Evolutionary conservation across 2,113 vertebrate genomes (phyloP), one percentile per base, ranked within the genome.

Genomic region (Todiramphus saurophagus): DNA sequence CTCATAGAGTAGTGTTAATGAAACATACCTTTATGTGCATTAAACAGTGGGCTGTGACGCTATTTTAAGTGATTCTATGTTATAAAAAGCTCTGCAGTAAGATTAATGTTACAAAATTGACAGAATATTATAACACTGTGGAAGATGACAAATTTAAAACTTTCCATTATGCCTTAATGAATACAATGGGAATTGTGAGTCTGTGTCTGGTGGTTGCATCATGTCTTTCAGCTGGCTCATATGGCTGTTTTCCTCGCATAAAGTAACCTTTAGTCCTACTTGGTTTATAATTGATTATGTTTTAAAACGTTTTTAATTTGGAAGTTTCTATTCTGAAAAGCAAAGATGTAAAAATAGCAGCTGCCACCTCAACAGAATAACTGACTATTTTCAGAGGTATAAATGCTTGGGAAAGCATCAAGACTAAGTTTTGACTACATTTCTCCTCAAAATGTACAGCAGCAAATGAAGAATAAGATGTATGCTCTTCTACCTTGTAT

Each of bases 91-190:
- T 95, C 86, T 93, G 75, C 93, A 95, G 90, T 51, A 95, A 94
- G 91, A 97, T 96, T 97, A 97, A 97, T 95, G 90, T 89, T 95
- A 69, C 59, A 82, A 96, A 97, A 97, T 97, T 97, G 97, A 93
- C 96, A 97, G 93, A 95, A 91, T 97, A 94, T 96, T 97, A 96
- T 90, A 97, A 97, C 87, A 87, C 72, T 70, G 64, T 92, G 53
- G 85, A 95, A 95, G 91, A 97, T 93, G 91, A 97, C 97, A 96
- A 95, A 91, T 72, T 76, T 93, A 66, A 86, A 97, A 86, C 63
- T 96, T 94, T 77, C 93, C 92, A 93, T 92, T 94, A 72, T 77
- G 51, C 72, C 39, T 80, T 92, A 87, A 93, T 94, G 85, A 85
- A 95, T 76, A 93, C 60, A 89, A 3, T 89, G 64, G 58, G 68